phyloP scores from a whole-genome alignment of 2,888 invertebrate species.

The Noctua janthe region DNA sequence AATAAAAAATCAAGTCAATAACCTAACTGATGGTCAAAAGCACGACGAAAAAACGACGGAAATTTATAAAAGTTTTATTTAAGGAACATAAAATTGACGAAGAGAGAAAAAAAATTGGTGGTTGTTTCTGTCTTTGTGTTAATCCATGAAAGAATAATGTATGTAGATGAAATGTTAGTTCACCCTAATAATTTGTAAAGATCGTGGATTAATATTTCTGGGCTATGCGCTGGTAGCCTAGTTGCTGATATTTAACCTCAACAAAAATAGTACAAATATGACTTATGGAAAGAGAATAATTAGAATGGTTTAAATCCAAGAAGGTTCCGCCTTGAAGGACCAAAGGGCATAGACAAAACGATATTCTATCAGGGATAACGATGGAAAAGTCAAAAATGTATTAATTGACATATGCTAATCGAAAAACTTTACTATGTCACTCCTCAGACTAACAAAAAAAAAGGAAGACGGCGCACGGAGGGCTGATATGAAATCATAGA shows the following conservation, averaged over 20 bases:
- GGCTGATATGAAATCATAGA: too few relatives aligned
- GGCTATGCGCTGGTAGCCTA: neutral
- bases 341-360: neutral
- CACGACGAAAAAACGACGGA: neutral
- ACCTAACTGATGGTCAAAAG: conserved; percentile 32
- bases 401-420: neutral
- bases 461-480: too few relatives aligned
- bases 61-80: neutral
- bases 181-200: conserved; percentile 11
- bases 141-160: conserved; percentile 4
- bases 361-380: neutral
- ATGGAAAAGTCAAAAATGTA: too few relatives aligned
- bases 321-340: too few relatives aligned
- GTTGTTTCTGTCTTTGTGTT: neutral
- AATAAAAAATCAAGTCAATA: conserved; percentile 41
- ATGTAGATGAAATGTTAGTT: neutral
- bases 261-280: neutral
- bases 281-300: too few relatives aligned
- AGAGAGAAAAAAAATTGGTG: neutral
- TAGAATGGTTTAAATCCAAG: too few relatives aligned
- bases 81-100: neutral
- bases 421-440: neutral
- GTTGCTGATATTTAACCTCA: neutral
- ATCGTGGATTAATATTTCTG: neutral
- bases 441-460: too few relatives aligned